Conservation (phyloP, 2,797 vertebrate species). For the Coregonus suidteri region DNA sequence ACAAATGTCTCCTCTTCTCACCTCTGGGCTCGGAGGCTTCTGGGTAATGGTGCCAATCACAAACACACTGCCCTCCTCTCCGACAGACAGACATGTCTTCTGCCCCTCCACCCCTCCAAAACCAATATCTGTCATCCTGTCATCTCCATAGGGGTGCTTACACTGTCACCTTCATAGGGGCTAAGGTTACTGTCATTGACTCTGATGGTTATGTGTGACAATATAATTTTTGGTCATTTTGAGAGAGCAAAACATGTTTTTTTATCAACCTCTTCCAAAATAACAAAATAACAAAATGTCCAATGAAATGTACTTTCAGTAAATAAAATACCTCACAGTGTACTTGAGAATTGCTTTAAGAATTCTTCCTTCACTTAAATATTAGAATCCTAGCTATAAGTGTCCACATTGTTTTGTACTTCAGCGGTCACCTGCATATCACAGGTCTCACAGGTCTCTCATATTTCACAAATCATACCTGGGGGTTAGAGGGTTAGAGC, state of each 20-base stretch:
- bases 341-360: neutral
- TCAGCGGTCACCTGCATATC: neutral
- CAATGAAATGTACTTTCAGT: conserved; percentile 11
- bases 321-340: neutral
- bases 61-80: conserved; percentile 24
- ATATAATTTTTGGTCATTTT: neutral
- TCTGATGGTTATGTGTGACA: neutral
- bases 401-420: neutral
- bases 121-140: neutral
- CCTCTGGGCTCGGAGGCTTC: conserved; percentile 60
- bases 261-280: neutral
- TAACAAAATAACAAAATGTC: neutral
- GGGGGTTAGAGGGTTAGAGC: neutral
- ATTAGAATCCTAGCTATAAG: neutral
- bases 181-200: neutral
- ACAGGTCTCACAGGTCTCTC: conserved; percentile 14
- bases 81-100: neutral
- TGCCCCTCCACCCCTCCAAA: neutral
- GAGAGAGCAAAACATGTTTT: neutral
- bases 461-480: conserved; percentile 8
- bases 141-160: neutral
- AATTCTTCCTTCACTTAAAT: neutral
- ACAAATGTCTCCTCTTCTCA: conserved; percentile 70
- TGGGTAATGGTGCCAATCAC: conserved; percentile 70
- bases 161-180: neutral